Conservation (phyloP, 2,888 invertebrate genomes). For the Eristalis intricaria region DNA sequence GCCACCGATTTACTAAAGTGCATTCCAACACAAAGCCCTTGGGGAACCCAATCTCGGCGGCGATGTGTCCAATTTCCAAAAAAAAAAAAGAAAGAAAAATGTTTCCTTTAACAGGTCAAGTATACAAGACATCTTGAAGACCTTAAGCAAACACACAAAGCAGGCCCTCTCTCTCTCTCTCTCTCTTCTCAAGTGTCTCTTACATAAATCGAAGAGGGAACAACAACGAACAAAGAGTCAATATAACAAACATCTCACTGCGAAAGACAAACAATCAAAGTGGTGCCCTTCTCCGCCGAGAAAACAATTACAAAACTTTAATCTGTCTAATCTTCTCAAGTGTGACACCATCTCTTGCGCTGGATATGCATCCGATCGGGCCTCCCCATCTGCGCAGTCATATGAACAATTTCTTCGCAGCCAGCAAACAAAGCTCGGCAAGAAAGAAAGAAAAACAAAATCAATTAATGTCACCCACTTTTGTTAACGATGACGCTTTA, state of each 20-base stretch:
- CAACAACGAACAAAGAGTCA: not conserved
- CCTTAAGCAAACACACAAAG: not conserved
- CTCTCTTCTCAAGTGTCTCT: not conserved
- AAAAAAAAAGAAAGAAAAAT: not conserved
- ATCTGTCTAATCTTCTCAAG: constrained; percentile 21
- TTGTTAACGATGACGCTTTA: constrained; percentile 33
- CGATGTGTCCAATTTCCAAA: not conserved
- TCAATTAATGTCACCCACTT: constrained; percentile 57
- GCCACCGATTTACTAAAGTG: not conserved
- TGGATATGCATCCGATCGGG: not conserved
- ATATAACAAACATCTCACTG: constrained; percentile 24
- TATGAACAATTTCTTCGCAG: constrained; percentile 35
- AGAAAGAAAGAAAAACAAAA: not conserved
- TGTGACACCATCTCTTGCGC: constrained; percentile 6
- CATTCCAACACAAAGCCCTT: not conserved
- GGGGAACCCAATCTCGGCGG: not conserved
- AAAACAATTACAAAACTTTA: constrained; percentile 46
- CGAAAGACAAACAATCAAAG: constrained; percentile 29
- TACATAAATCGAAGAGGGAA: not conserved
- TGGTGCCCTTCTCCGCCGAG: constrained; percentile 1
- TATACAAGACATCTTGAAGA: not conserved
- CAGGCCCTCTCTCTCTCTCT: not conserved
- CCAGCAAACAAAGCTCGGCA: not conserved
- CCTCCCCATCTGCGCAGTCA: not conserved
- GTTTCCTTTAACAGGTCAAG: not conserved